Conservation (phyloP, 2,888 invertebrate genomes). For the Tachina grossa region DNA sequence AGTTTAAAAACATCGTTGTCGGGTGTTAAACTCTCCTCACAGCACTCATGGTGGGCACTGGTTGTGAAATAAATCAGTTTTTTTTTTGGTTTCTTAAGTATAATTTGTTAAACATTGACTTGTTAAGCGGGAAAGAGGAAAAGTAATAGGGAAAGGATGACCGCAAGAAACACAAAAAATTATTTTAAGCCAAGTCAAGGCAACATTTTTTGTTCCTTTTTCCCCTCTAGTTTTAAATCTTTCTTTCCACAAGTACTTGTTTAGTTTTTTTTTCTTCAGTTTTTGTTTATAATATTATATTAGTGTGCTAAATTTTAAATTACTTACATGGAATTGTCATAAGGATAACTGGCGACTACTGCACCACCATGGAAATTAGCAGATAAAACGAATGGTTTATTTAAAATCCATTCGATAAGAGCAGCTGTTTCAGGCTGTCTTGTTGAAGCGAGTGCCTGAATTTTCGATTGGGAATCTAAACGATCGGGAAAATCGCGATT, state of each 20-base stretch:
- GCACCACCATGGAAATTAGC: constrained; percentile 98
- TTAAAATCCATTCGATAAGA: constrained; percentile 94
- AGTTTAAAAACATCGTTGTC: constrained; percentile 92
- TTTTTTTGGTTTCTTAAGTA: constrained; percentile 2
- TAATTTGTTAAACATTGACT: constrained; percentile 14
- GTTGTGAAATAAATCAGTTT: constrained; percentile 44
- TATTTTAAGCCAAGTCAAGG: constrained; percentile 8
- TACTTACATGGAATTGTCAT: constrained; percentile 90
- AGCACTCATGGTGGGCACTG: constrained; percentile 85
- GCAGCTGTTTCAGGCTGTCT: constrained; percentile 94
- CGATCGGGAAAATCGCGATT: constrained; percentile 98
- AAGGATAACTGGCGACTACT: constrained; percentile 98
- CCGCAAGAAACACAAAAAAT: not conserved
- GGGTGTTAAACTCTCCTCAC: constrained; percentile 89
- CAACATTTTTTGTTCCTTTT: not conserved
- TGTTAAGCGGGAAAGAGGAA: not conserved
- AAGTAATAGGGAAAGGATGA: too few species aligned
- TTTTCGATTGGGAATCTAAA: constrained; percentile 84
- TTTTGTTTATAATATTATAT: constrained; percentile 9
- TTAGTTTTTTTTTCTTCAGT: not conserved
- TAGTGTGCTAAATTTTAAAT: not conserved
- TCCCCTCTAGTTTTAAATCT: not conserved
- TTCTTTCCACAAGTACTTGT: not conserved
- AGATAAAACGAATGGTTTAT: constrained; percentile 94
- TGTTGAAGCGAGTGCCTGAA: constrained; percentile 81